Percentiles rank a stretch among this genome's conserved stretches.
Conservation (phyloP, 2,888 invertebrate species). For the Lepidocyrtinus sp. region DNA sequence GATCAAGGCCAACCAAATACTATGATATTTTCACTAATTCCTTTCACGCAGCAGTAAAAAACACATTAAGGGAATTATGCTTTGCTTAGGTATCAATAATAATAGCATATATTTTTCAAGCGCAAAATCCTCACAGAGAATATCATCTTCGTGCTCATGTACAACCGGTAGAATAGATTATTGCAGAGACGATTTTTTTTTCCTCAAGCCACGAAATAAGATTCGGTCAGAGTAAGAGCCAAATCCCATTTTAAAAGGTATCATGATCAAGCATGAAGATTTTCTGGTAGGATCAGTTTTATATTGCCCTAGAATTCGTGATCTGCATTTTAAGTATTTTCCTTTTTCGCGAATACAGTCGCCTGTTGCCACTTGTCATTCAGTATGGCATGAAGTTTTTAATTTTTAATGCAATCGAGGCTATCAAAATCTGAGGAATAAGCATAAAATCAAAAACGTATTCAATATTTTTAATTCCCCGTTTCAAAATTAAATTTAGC, state of each 20-base stretch:
- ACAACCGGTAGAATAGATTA: constrained; percentile 6
- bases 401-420: no score
- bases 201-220: background rate
- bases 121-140: background rate
- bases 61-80: background rate
- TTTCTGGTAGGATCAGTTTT: constrained; percentile 25
- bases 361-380: constrained; percentile 13
- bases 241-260: no score
- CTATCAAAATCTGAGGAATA: no score
- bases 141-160: background rate
- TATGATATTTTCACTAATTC: background rate
- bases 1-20: background rate
- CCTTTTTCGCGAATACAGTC: background rate
- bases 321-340: constrained; percentile 16
- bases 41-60: background rate
- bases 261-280: no score
- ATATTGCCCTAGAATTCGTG: constrained; percentile 45
- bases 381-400: no score
- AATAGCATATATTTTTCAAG: constrained; percentile 8
- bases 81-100: background rate
- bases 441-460: no score
- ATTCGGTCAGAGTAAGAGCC: background rate
- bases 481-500: background rate
- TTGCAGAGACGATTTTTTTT: no score
- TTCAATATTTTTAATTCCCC: no score